Percentiles rank a stretch among this genome's conserved stretches.
phyloP scores from a whole-genome alignment of 2,888 invertebrate species.

The Aradus depressus region DNA sequence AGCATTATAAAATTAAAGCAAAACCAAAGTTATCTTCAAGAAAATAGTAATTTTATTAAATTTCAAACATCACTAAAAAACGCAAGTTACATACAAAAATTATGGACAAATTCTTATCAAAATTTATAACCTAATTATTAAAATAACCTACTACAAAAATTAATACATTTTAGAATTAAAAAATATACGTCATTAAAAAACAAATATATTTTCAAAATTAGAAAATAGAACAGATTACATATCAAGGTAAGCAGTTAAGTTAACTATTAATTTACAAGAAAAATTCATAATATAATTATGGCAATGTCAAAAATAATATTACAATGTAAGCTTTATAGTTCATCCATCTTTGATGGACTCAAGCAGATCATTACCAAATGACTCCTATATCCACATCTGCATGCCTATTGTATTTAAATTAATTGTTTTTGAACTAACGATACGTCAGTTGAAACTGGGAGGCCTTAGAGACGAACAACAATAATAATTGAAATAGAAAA shows the following conservation, averaged over 20 bases:
- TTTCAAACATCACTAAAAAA: too few relatives aligned
- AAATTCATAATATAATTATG: neutral
- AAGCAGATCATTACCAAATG: constrained; percentile 18
- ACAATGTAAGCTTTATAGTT: constrained; percentile 10
- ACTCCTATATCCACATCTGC: constrained; percentile 16
- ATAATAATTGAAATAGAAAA: too few relatives aligned
- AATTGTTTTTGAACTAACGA: too few relatives aligned
- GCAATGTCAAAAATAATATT: neutral
- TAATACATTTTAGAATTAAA: too few relatives aligned
- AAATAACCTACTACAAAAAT: constrained; percentile 20
- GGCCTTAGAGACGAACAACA: too few relatives aligned
- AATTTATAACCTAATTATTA: constrained; percentile 13
- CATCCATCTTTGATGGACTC: constrained; percentile 19
- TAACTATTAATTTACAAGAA: neutral
- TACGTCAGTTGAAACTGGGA: constrained; percentile 11
- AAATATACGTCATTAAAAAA: neutral
- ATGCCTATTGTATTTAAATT: constrained; percentile 1
- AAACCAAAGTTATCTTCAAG: too few relatives aligned
- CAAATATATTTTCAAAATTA: neutral
- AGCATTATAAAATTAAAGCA: too few relatives aligned
- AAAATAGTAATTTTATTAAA: too few relatives aligned
- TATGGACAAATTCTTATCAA: too few relatives aligned
- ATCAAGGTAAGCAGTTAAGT: too few relatives aligned
- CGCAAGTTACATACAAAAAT: too few relatives aligned
- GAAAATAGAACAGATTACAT: neutral